Conservation (phyloP, 2,797 vertebrate species). For the Urophycis tenuis region DNA sequence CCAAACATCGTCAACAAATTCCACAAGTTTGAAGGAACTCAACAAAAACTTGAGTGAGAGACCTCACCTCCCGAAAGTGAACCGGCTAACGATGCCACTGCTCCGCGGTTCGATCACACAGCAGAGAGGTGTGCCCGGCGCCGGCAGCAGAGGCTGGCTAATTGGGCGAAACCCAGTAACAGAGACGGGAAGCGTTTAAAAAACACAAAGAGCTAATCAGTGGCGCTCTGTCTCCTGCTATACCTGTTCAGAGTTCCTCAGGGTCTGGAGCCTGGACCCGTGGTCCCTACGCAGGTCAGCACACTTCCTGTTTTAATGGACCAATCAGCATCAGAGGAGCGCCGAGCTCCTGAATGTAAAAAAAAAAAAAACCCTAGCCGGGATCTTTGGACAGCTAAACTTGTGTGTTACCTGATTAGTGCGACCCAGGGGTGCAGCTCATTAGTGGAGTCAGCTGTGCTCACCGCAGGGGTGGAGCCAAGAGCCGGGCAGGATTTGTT, state of each 20-base stretch:
- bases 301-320: background rate
- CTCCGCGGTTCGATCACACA: background rate
- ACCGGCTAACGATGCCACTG: background rate
- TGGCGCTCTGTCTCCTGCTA: background rate
- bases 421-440: background rate
- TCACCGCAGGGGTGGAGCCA: background rate
- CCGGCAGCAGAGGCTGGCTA: background rate
- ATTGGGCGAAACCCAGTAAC: background rate
- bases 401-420: background rate
- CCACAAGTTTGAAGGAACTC: background rate
- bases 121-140: background rate
- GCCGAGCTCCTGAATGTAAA: background rate
- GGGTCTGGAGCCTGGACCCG: background rate
- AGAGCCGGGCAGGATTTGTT: background rate
- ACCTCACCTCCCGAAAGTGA: background rate
- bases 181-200: background rate
- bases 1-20: too few species aligned
- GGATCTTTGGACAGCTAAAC: background rate
- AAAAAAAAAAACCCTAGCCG: background rate
- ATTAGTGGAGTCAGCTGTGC: background rate
- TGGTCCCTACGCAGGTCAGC: background rate
- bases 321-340: background rate
- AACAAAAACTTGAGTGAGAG: background rate
- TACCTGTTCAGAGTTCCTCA: background rate
- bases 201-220: background rate